Evolutionary conservation across 2,797 vertebrate genomes (phyloP), one percentile per base, ranked within the genome.

Genomic region (Pteropus rufus): DNA sequence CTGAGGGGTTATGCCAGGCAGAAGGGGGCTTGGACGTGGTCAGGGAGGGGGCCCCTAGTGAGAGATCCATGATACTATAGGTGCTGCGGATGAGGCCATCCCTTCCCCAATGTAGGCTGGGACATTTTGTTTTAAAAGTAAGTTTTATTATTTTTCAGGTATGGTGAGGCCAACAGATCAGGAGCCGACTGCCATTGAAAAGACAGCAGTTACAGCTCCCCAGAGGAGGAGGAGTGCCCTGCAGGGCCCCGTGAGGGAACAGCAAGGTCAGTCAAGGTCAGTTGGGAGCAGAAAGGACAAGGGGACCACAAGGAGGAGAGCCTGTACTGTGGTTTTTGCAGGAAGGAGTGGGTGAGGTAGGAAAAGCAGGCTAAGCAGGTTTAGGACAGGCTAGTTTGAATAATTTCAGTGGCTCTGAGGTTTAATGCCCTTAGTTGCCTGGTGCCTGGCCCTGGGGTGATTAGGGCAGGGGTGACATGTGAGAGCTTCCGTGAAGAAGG

Each of bases 51-150:
- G 36, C 12, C n/a, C 44, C 31, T 26, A 1, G 5, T 1, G 1
- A 39, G 44, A 56, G 31, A 21, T 0, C 9, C 18, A 0, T 24
- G 70, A n/a, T 4, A 5, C 26, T 3, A 1, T 2, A 31, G 36
- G 12, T 21, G 23, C 31, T 34, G 7, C 34, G 6, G 56, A 26
- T 7, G 1, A 7, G 58, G 11, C 29, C 15, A 12, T 15, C 2
- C 2, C 44, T 64, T 19, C 44, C 58, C 1, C 46, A 54, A 23
- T 1, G 24, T 10, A 19, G 52, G 26, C 18, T 56, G 34, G 34
- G 24, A 5, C 4, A 2, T 62, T 62, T n/a, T 12, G 24, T 26
- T 91, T 52, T 39, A 36, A 73, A 49, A 2, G 12, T 26, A 24
- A 39, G 10, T 69, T 82, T 67, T 54, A 58, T 26, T 29, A 31